Evolutionary conservation across 2,113 vertebrate species (phyloP).

Genomic region (Lichenostomus cassidix): DNA sequence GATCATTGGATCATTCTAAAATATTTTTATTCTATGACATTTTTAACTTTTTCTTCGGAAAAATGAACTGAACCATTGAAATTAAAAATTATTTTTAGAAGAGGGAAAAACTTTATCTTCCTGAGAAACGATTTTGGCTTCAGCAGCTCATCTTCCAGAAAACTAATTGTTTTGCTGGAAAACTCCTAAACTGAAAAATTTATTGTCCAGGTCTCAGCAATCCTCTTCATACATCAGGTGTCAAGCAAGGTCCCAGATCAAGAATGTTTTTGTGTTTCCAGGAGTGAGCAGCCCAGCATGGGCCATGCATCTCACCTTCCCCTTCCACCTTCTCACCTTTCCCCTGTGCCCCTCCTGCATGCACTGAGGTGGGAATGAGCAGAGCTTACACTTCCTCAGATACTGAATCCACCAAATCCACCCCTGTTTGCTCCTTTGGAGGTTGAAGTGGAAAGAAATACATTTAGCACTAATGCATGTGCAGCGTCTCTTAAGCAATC

Average conservation of each 20-base stretch:
- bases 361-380: rapidly evolving
- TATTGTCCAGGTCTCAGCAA: background rate
- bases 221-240: background rate
- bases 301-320: background rate
- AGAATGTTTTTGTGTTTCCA: background rate
- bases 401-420: background rate
- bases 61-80: background rate
- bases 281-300: background rate
- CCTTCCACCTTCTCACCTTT: background rate
- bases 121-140: background rate
- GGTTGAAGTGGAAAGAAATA: background rate
- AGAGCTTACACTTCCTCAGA: background rate
- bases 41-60: background rate
- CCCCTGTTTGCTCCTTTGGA: background rate
- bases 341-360: background rate
- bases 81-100: background rate
- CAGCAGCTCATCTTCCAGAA: background rate
- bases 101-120: background rate
- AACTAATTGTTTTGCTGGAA: background rate
- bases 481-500: background rate
- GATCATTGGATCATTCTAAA: background rate
- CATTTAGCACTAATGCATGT: background rate
- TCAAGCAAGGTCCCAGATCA: background rate
- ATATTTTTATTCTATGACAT: background rate
- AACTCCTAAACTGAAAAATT: background rate